phyloP scores from a whole-genome alignment of 2,888 invertebrate genomes.

The Aelia acuminata region DNA sequence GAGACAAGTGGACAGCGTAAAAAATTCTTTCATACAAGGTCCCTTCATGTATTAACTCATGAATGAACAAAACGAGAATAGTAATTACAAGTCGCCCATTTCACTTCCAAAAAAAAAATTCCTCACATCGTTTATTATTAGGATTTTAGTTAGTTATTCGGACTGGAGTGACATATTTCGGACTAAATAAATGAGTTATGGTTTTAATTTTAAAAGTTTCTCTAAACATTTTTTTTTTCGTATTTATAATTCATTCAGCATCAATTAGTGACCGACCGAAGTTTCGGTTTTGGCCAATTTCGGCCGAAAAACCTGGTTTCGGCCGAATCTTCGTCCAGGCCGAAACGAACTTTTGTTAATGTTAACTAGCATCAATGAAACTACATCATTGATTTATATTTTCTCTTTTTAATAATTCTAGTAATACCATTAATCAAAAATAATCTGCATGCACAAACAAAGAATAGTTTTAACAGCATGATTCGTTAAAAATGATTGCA shows the following conservation, averaged over 20 bases:
- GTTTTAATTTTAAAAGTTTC: background rate
- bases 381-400: too few species aligned
- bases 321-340: too few species aligned
- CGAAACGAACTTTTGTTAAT: too few species aligned
- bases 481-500: too few species aligned
- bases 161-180: background rate
- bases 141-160: background rate
- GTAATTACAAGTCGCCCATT: constrained; percentile 1
- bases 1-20: background rate
- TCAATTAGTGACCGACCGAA: too few species aligned
- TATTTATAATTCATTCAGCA: background rate
- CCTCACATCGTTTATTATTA: background rate
- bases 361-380: too few species aligned
- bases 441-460: too few species aligned
- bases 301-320: too few species aligned
- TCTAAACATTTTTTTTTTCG: background rate
- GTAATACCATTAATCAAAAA: too few species aligned
- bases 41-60: background rate
- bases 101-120: constrained; percentile 21
- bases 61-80: constrained; percentile 29
- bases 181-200: background rate
- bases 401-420: too few species aligned
- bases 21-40: background rate
- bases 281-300: too few species aligned
- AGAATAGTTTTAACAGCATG: too few species aligned